Evolutionary conservation across 2,888 invertebrate genomes (phyloP).

Genomic region (Pterostichus niger): DNA sequence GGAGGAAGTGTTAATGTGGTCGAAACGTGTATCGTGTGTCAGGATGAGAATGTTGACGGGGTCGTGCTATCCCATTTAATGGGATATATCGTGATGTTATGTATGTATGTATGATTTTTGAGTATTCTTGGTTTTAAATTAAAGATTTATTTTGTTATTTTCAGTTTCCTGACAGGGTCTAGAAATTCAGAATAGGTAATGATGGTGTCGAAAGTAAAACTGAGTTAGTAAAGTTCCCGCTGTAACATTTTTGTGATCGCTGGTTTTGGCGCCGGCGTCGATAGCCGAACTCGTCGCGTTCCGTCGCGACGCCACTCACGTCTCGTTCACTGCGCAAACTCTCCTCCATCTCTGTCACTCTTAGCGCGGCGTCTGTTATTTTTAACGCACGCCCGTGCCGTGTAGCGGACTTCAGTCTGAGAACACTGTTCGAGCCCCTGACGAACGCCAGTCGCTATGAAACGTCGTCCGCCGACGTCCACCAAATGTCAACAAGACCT

Average conservation of each 20-base stretch:
- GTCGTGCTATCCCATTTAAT: too few species aligned
- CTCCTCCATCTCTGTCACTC: background rate
- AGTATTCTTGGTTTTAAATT: too few species aligned
- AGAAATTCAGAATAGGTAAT: too few species aligned
- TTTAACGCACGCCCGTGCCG: constrained; percentile 22
- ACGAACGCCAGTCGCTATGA: constrained; percentile 21
- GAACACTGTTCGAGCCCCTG: constrained; percentile 3
- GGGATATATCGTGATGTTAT: too few species aligned
- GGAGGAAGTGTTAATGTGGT: too few species aligned
- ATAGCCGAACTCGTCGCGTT: constrained; percentile 48
- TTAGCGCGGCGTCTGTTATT: constrained; percentile 22
- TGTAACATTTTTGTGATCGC: background rate
- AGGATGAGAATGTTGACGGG: too few species aligned
- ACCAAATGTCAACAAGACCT: constrained; percentile 18
- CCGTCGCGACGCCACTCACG: constrained; percentile 19
- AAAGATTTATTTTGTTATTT: too few species aligned
- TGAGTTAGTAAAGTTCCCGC: too few species aligned
- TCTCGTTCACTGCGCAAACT: background rate
- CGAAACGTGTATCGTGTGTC: too few species aligned
- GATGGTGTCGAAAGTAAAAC: too few species aligned
- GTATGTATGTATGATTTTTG: too few species aligned
- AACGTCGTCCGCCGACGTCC: background rate
- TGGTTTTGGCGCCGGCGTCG: constrained; percentile 34
- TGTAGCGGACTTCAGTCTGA: background rate
- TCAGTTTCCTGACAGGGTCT: too few species aligned